Evolutionary conservation across 2,888 invertebrate genomes (phyloP).

Genomic region (Automeris io): DNA sequence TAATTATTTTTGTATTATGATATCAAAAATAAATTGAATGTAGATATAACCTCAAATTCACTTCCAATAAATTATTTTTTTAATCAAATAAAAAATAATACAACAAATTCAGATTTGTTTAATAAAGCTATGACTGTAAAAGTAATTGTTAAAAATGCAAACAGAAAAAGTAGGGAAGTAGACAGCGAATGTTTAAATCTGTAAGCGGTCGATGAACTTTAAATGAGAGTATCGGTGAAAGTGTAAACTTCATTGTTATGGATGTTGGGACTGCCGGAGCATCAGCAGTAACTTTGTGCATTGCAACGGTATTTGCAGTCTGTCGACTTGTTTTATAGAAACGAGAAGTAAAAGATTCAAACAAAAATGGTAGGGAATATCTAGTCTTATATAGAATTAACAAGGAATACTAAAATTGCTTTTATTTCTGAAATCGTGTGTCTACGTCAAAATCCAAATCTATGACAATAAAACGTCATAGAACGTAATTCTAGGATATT

Average conservation of each 20-base stretch:
- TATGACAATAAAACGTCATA: too few species aligned
- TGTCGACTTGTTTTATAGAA: not conserved
- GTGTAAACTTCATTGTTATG: conserved; percentile 20
- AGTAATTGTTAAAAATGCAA: not conserved
- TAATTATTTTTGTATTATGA: too few species aligned
- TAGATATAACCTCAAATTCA: too few species aligned
- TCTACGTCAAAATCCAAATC: too few species aligned
- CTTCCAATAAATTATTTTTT: too few species aligned
- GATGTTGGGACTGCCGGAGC: conserved; percentile 7
- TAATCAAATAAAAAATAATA: too few species aligned
- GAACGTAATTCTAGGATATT: too few species aligned
- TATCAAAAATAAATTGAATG: too few species aligned
- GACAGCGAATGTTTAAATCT: conserved; percentile 2
- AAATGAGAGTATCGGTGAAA: conserved; percentile 20
- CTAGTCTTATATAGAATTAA: not conserved
- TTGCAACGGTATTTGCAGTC: conserved; percentile 6
- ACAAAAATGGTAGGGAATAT: not conserved
- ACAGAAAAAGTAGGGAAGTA: conserved; percentile 3
- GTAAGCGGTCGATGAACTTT: conserved; percentile 21
- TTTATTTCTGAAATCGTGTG: too few species aligned
- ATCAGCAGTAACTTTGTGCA: conserved; percentile 3
- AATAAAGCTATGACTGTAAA: too few species aligned
- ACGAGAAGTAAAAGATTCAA: not conserved
- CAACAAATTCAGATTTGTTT: too few species aligned
- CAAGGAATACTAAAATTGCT: too few species aligned